These are phyloP conservation scores for Dinoponera quadriceps DNA, from an alignment of 1,140 invertebrate genomes.

Conservation along the genomic window DNA sequence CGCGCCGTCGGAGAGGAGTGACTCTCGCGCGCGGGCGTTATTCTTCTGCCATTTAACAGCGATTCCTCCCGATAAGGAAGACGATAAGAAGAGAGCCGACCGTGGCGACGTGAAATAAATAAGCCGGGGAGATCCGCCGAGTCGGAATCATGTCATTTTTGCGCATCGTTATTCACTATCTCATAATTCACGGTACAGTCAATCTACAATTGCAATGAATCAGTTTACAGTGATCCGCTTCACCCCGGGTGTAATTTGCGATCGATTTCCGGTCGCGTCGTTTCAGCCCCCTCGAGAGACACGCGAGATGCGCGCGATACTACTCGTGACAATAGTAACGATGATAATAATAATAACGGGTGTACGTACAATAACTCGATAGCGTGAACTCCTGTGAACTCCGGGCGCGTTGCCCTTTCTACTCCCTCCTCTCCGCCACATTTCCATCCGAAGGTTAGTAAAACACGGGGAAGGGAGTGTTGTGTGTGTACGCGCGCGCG, in stretches of 20 bases:
- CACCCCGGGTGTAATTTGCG: too few species aligned
- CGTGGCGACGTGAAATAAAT: not conserved
- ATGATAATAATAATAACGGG: constrained; percentile 17
- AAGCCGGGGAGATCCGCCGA: not conserved
- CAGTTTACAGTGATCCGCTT: too few species aligned
- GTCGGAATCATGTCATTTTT: not conserved
- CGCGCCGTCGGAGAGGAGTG: constrained; percentile 30
- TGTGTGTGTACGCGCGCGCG: constrained; percentile 2
- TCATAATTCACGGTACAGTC: not conserved
- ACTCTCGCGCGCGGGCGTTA: not conserved
- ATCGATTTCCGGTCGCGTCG: too few species aligned
- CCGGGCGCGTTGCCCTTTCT: constrained; percentile 55
- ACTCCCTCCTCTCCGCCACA: constrained; percentile 15
- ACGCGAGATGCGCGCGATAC: too few species aligned
- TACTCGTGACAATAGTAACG: not conserved
- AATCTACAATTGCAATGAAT: not conserved
- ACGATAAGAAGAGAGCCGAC: constrained; percentile 27
- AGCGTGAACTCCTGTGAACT: constrained; percentile 54
- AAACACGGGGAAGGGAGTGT: constrained; percentile 21
- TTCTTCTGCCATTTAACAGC: constrained; percentile 8
- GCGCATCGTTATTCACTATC: not conserved
- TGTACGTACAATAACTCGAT: constrained; percentile 23
- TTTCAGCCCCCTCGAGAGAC: too few species aligned
- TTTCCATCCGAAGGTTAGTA: constrained; percentile 50
- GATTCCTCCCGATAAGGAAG: constrained; percentile 13